These are phyloP conservation scores for Chironomus striatipennis DNA, from an alignment of 1,140 invertebrate species.

Conservation along the genomic window DNA sequence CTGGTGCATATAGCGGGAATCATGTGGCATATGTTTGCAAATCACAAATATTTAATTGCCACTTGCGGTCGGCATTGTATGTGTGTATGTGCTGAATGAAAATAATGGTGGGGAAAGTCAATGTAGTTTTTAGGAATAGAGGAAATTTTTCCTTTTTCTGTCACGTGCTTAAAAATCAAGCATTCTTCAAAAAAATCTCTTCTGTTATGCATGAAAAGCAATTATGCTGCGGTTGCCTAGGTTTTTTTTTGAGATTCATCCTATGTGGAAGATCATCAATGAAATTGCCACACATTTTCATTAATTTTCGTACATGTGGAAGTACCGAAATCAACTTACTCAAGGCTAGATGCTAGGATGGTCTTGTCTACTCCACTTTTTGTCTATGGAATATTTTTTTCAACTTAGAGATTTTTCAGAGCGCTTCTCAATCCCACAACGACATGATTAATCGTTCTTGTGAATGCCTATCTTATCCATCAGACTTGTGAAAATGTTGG, in stretches of 20 bases:
- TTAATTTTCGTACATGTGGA: slow-evolving; percentile 14
- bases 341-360: too few species aligned
- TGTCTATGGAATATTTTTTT: background rate
- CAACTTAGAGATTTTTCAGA: background rate
- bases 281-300: background rate
- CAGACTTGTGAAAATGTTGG: too few species aligned
- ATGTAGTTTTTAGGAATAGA: background rate
- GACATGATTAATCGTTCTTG: slow-evolving; percentile 2
- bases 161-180: background rate
- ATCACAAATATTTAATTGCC: background rate
- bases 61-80: background rate
- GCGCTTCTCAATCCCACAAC: background rate
- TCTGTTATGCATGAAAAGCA: background rate
- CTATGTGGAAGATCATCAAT: background rate
- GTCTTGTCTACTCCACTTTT: too few species aligned
- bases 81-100: background rate
- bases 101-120: background rate
- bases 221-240: background rate
- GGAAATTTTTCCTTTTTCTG: background rate
- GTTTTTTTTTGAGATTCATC: background rate
- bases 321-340: background rate
- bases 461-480: slow-evolving; percentile 4
- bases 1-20: too few species aligned
- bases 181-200: background rate
- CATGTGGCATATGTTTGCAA: background rate